A percentile compares a stretch with the other conserved stretches of the same genome.
Evolutionary conservation across 2,888 invertebrate species (phyloP).

Genomic region (Drosophila borborema): DNA sequence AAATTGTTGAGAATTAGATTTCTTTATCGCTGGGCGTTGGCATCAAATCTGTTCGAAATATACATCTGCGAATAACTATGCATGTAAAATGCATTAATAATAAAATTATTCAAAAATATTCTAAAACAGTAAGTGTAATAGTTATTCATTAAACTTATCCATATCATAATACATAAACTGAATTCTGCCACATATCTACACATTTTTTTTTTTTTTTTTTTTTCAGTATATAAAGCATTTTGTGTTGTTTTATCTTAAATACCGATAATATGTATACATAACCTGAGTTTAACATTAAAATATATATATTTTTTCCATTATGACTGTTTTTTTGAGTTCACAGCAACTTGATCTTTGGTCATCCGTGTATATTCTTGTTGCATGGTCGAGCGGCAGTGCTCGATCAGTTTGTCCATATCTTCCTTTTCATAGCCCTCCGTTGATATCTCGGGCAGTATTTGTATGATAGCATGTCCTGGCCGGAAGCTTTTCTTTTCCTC

Average conservation of each 20-base stretch:
- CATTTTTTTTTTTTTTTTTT: slow-evolving; percentile 5
- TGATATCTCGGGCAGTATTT: slow-evolving; percentile 90
- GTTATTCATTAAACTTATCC: slow-evolving; percentile 44
- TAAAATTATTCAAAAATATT: slow-evolving; percentile 51
- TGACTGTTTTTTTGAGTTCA: slow-evolving; percentile 62
- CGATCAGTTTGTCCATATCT: slow-evolving; percentile 88
- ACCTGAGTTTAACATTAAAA: slow-evolving; percentile 49
- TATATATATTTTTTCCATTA: slow-evolving; percentile 29
- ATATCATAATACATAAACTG: slow-evolving; percentile 43
- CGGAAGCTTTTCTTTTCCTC: slow-evolving; percentile 88
- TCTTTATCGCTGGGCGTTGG: neutral
- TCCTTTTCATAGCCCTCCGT: slow-evolving; percentile 88
- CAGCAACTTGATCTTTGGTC: slow-evolving; percentile 84
- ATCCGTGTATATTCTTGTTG: slow-evolving; percentile 87
- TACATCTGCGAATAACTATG: neutral
- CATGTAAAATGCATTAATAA: slow-evolving; percentile 41
- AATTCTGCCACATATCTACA: slow-evolving; percentile 34
- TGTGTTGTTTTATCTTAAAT: slow-evolving; percentile 24
- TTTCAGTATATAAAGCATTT: slow-evolving; percentile 35
- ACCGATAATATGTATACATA: slow-evolving; percentile 31
- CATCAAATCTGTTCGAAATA: neutral
- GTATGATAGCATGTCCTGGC: slow-evolving; percentile 89
- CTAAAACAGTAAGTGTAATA: slow-evolving; percentile 14
- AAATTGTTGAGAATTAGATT: neutral
- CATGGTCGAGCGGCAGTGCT: slow-evolving; percentile 89